A percentile compares a stretch with the other conserved stretches of the same genome.
Conservation (phyloP, 2,888 invertebrate species). For the Macroteleia sp. region DNA sequence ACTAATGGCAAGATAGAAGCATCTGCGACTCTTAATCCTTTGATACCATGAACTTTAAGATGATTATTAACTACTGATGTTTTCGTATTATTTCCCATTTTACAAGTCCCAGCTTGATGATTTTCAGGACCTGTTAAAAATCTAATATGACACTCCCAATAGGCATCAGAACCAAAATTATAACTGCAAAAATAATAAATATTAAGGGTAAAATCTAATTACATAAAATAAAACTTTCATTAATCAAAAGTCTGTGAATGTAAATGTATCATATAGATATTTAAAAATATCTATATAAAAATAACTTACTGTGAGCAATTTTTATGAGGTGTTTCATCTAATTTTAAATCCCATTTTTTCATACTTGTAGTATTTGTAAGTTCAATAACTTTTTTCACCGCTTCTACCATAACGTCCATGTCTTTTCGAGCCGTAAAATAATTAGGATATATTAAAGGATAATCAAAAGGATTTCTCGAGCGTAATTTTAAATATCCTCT, state of each 20-base stretch:
- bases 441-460: constrained; percentile 89
- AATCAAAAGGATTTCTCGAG: constrained; percentile 87
- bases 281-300: not conserved
- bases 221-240: no score
- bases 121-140: constrained; percentile 87
- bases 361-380: constrained; percentile 86
- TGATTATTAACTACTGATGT: constrained; percentile 87
- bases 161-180: constrained; percentile 86
- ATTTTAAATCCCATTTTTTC: constrained; percentile 86
- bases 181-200: constrained; percentile 76
- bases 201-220: constrained; percentile 56
- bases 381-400: constrained; percentile 86
- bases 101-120: constrained; percentile 87
- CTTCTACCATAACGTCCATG: constrained; percentile 86
- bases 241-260: no score
- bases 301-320: constrained; percentile 84
- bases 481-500: constrained; percentile 87
- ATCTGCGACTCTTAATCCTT: constrained; percentile 88
- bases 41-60: constrained; percentile 87
- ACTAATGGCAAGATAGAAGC: constrained; percentile 88
- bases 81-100: no score
- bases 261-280: not conserved
- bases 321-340: constrained; percentile 85
- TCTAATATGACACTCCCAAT: constrained; percentile 88
- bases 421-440: constrained; percentile 89